Base-by-base conservation (phyloP, 2,797 vertebrate genomes). In the Sebastiscus tertius region DNA sequence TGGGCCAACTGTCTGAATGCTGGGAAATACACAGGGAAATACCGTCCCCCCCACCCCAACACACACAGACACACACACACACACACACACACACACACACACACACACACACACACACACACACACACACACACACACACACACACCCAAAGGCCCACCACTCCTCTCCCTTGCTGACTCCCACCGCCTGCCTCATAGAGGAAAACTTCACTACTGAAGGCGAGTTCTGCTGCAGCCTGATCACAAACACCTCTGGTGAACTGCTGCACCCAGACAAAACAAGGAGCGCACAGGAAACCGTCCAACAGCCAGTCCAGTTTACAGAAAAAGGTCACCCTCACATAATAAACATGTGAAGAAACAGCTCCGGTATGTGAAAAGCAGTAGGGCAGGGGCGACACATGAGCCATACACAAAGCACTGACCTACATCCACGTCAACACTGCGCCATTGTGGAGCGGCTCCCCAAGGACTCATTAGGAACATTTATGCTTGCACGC, bases 361-460 rank as follows among this genome's bases (percentile, higher is more conserved):
- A 82, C 77, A 4, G 31, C 54, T 69, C 42, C 72, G 64, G 72
- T 69, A 66, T 72, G 71, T 68, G 72, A 59, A 26, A 76, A 85
- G 70, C 74, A 74, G 33, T 70, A 27, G 71, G 70, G 46, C 78
- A 81, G 79, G 64, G 77, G 69, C 75, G 62, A 64, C 75, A 72
- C 75, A 82, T n/a, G 49, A 69, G 72, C 72, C 75, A 56, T 11
- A 73, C 83, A 90, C 87, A 92, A 88, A 90, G 84, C 87, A 60
- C 77, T 94, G 94, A 94, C 94, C 95, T 94, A 95, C 91, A 95
- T 95, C 93, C 90, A 83, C 83, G 58, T 81, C 62, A 91, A 94
- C 94, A 94, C 89, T 93, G 87, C 78, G 75, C 89, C 82, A 93
- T 94, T 95, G 93, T 95, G 81, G 89, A 91, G 86, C 82, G 61